These are phyloP conservation scores for Lamproptera curius DNA, from an alignment of 2,888 invertebrate genomes.

Conservation along the genomic window DNA sequence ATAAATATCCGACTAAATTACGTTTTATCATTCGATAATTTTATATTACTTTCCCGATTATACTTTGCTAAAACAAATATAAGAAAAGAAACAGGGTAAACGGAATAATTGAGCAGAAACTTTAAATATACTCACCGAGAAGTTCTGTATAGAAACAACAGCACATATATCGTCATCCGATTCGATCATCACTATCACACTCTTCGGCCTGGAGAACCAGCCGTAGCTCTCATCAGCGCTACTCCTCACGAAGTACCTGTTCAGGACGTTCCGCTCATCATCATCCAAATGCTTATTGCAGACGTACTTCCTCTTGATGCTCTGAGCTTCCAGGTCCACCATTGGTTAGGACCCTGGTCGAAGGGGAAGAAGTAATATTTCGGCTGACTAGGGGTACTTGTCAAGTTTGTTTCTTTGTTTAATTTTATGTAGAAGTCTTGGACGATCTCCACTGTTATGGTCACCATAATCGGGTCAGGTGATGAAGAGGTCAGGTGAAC, in stretches of 20 bases:
- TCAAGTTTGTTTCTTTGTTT: slow-evolving; percentile 58
- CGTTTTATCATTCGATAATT: too few species aligned
- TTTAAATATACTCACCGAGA: slow-evolving; percentile 80
- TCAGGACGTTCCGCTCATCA: slow-evolving; percentile 32
- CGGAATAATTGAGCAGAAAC: too few species aligned
- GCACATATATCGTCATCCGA: slow-evolving; percentile 84
- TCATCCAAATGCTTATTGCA: slow-evolving; percentile 70
- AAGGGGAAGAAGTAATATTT: slow-evolving; percentile 77
- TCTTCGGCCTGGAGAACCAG: slow-evolving; percentile 60
- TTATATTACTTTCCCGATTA: too few species aligned
- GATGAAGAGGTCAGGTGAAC: slow-evolving; percentile 85
- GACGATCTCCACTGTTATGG: slow-evolving; percentile 77
- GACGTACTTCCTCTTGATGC: slow-evolving; percentile 66
- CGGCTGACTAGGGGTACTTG: slow-evolving; percentile 67
- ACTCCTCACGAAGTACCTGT: slow-evolving; percentile 35
- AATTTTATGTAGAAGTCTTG: slow-evolving; percentile 77
- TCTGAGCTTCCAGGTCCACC: slow-evolving; percentile 45
- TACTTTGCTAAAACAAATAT: too few species aligned
- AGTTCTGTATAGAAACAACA: slow-evolving; percentile 88
- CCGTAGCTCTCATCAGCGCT: slow-evolving; percentile 34
- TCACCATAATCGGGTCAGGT: slow-evolving; percentile 72
- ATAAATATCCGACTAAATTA: too few species aligned
- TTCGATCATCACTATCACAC: slow-evolving; percentile 80
- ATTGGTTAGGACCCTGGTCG: slow-evolving; percentile 46
- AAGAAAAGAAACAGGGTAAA: too few species aligned